A percentile compares a stretch with the other conserved stretches of the same genome.
These are phyloP conservation scores for Mormyrops boulengeri DNA, from an alignment of 2,797 vertebrate species.

Conservation along the genomic window DNA sequence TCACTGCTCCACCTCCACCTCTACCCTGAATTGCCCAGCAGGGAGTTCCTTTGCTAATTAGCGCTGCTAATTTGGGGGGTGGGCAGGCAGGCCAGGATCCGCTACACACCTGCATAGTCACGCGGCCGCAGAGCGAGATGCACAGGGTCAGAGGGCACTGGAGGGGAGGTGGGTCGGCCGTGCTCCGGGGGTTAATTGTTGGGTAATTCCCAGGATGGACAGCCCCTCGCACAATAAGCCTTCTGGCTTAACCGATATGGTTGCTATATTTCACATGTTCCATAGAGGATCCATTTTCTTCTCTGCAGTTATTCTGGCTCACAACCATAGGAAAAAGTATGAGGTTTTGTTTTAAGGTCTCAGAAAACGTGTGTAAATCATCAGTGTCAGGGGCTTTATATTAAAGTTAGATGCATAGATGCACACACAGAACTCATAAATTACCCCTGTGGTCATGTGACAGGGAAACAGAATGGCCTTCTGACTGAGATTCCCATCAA, in stretches of 20 bases:
- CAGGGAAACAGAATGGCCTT: background rate
- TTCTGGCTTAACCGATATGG: slow-evolving; percentile 51
- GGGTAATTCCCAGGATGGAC: slow-evolving; percentile 51
- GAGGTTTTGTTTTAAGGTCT: background rate
- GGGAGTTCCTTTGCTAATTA: slow-evolving; percentile 69
- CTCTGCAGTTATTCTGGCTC: background rate
- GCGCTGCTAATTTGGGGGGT: slow-evolving; percentile 82
- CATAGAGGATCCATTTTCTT: slow-evolving; percentile 45
- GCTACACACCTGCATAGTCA: slow-evolving; percentile 88
- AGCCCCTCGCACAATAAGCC: slow-evolving; percentile 41
- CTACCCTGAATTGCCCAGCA: slow-evolving; percentile 68
- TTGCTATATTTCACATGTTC: slow-evolving; percentile 62
- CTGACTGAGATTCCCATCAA: background rate
- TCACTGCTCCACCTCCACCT: slow-evolving; percentile 16
- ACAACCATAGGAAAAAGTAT: background rate
- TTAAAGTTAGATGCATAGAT: background rate
- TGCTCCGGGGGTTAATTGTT: slow-evolving; percentile 50
- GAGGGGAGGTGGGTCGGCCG: background rate
- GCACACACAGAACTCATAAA: background rate
- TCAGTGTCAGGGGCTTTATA: background rate
- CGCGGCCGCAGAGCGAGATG: slow-evolving; percentile 69
- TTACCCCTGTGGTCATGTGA: background rate
- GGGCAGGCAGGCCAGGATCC: slow-evolving; percentile 58
- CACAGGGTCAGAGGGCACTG: slow-evolving; percentile 54
- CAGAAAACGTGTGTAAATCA: background rate